Evolutionary conservation across 2,888 invertebrate genomes (phyloP), one percentile per base, ranked within the genome.

Genomic region (Pterostichus niger): DNA sequence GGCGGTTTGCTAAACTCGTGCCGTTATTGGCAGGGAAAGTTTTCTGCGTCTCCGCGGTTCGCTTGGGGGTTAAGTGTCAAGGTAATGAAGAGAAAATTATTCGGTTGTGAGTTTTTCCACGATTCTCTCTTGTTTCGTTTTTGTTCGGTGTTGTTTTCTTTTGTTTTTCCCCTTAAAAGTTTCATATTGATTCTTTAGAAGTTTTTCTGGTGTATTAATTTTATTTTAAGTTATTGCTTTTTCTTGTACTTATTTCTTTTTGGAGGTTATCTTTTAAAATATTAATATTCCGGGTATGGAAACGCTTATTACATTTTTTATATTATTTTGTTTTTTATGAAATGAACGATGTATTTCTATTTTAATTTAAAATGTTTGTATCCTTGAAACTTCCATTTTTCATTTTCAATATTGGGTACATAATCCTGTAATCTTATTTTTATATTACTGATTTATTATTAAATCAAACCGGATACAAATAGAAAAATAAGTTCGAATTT

Each of bases 71-170:
- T 59, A 78, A 78, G 40, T 78, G 59, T 78, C 56, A 78, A 59
- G 59, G 78, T 78, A 78, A 78, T 78, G 78, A 78, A 13, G 78
- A 78, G 61, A 59, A 59, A 78, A 78, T 78, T 78, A 59, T 78
- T 59, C 59, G 40, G 35, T 24, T 46, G 44, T 49, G 44, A 49
- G 49, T 73, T 73, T 15, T 76, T 76, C 35, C 31, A n/a, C 49
- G 10, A 76, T 31, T 52, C 33, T n/a, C 54, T 52, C 31, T 71
- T 35, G 40, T 77, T 52, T 17, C 54, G 33, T 77, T 56, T 77
- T 78, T 78, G 44, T 46, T 73, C 11, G 0, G 31, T 44, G 6
- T 17, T 73, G 73, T 24, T 73, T 44, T 46, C 24, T 44, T 77
- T 49, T 49, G n/a, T 49, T 64, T 64, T 46, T 49, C 33, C 13